A percentile compares a stretch with the other conserved stretches of the same genome.
These are phyloP conservation scores for Pogonomyrmex barbatus DNA, from an alignment of 1,140 invertebrate species.

Conservation along the genomic window DNA sequence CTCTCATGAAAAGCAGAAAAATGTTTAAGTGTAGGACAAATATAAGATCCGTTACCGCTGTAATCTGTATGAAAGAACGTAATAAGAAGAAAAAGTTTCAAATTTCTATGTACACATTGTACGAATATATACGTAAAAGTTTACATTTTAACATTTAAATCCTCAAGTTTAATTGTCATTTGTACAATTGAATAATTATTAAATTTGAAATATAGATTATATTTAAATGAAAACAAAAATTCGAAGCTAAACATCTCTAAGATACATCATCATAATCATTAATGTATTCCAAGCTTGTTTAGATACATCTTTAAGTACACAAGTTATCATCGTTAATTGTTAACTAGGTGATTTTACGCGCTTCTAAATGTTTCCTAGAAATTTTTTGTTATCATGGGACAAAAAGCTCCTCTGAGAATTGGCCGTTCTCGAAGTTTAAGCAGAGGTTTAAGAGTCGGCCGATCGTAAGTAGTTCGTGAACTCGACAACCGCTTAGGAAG, in stretches of 20 bases:
- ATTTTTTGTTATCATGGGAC: conserved; percentile 35
- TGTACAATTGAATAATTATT: not conserved
- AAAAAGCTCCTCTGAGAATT: conserved; percentile 39
- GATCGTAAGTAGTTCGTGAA: conserved; percentile 64
- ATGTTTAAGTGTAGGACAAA: conserved; percentile 17
- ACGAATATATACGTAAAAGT: not conserved
- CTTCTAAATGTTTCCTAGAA: not conserved
- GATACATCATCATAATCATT: not conserved
- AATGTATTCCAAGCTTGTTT: not conserved
- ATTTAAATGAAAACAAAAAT: not conserved
- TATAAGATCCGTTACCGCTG: not conserved
- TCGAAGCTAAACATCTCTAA: not conserved
- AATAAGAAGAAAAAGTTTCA: not conserved
- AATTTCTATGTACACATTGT: not conserved
- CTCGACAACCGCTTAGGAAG: conserved; percentile 58
- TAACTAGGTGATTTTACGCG: conserved; percentile 15
- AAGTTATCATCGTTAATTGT: not conserved
- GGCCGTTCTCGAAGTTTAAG: conserved; percentile 50
- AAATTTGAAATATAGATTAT: not conserved
- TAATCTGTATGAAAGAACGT: not conserved
- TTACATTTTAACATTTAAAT: not conserved
- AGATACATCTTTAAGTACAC: not conserved
- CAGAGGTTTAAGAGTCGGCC: conserved; percentile 61
- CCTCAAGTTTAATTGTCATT: not conserved
- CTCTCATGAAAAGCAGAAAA: conserved; percentile 2